Percentiles rank a stretch among this genome's conserved stretches.
Evolutionary conservation across 2,113 vertebrate species (phyloP).

Genomic region (Notarius quadriscutis): DNA sequence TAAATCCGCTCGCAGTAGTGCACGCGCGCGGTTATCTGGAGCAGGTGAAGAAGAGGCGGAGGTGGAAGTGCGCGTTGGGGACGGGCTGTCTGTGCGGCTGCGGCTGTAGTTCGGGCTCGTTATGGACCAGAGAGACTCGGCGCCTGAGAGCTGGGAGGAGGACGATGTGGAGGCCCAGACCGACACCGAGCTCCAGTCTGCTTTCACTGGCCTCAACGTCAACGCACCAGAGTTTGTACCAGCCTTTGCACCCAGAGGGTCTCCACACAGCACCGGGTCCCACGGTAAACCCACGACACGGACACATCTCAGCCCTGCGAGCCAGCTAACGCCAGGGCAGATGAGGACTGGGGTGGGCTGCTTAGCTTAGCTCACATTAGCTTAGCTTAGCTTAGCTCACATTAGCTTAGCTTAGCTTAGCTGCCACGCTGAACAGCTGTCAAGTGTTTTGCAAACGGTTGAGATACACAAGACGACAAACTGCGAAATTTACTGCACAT

Average conservation of each 20-base stretch:
- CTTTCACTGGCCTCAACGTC: constrained; percentile 91
- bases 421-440: constrained; percentile 22
- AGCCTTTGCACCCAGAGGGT: constrained; percentile 74
- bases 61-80: constrained; percentile 1
- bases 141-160: constrained; percentile 98
- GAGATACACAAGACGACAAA: background rate
- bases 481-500: no score
- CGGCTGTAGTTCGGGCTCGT: constrained; percentile 41
- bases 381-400: background rate
- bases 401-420: background rate
- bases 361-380: background rate
- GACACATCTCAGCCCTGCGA: background rate
- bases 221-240: constrained; percentile 95
- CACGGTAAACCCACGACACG: constrained; percentile 58
- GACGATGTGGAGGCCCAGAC: constrained; percentile 86
- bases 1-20: background rate
- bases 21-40: background rate
- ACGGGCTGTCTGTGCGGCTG: constrained; percentile 12
- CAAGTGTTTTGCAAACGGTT: background rate
- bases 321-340: background rate
- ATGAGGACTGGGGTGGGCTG: no score
- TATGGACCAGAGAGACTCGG: constrained; percentile 88
- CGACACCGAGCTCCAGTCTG: constrained; percentile 79
- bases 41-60: background rate
- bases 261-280: constrained; percentile 56